phyloP scores from a whole-genome alignment of 2,888 invertebrate species.

The Callimorpha dominula region DNA sequence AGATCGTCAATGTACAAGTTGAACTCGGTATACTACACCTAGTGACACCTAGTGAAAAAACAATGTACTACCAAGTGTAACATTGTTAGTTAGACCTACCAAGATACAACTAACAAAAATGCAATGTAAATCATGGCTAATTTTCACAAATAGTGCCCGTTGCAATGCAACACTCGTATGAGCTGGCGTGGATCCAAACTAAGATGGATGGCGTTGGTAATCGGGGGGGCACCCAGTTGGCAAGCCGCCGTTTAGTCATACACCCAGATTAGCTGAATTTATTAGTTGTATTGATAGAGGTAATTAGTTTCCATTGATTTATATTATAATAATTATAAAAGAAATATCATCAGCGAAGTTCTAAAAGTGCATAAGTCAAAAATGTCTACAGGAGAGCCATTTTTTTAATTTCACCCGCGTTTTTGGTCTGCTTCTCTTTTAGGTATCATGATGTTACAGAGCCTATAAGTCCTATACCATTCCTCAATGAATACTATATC shows the following conservation, averaged over 20 bases:
- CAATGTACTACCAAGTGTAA: background rate
- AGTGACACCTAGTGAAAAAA: too few relatives aligned
- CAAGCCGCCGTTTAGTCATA: constrained; percentile 43
- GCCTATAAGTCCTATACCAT: too few relatives aligned
- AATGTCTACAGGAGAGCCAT: too few relatives aligned
- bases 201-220: constrained; percentile 44
- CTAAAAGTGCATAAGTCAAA: too few relatives aligned
- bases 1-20: too few relatives aligned
- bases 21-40: too few relatives aligned
- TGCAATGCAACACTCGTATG: constrained; percentile 33
- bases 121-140: constrained; percentile 47
- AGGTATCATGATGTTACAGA: too few relatives aligned
- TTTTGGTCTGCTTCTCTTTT: too few relatives aligned
- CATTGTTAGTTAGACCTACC: background rate
- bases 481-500: too few relatives aligned
- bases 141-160: constrained; percentile 55
- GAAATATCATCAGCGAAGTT: too few relatives aligned
- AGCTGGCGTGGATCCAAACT: constrained; percentile 48
- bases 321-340: background rate
- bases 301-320: background rate
- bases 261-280: constrained; percentile 44
- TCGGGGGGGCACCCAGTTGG: constrained; percentile 52
- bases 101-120: background rate
- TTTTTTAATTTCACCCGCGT: too few relatives aligned
- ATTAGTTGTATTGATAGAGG: constrained; percentile 37